A percentile compares a stretch with the other conserved stretches of the same genome.
Evolutionary conservation across 2,888 invertebrate species (phyloP).

Genomic region (Cryptocheilus praepositus): DNA sequence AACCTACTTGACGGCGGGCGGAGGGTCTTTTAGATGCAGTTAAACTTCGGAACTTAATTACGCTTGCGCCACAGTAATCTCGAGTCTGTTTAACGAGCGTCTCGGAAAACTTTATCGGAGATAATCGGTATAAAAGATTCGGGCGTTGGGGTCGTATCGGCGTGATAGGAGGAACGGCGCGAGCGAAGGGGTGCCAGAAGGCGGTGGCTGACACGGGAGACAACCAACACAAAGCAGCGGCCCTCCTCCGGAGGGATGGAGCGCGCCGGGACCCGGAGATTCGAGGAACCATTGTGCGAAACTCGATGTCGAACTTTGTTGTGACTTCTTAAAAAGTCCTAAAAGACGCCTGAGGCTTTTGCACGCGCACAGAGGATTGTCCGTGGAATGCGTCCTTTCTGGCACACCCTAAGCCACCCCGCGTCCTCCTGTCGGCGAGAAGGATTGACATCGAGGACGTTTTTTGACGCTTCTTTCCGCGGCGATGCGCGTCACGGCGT

Average conservation of each 20-base stretch:
- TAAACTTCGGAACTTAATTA: constrained; percentile 47
- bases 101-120: constrained; percentile 48
- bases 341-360: constrained; percentile 56
- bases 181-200: not conserved
- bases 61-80: constrained; percentile 37
- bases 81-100: constrained; percentile 51
- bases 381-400: constrained; percentile 49
- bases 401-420: constrained; percentile 28
- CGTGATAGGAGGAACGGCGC: constrained; percentile 6
- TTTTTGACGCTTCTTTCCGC: constrained; percentile 47
- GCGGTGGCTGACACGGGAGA: constrained; percentile 54
- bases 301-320: constrained; percentile 65
- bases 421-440: constrained; percentile 10
- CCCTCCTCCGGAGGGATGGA: constrained; percentile 25
- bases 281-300: constrained; percentile 66
- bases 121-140: constrained; percentile 50
- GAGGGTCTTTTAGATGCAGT: constrained; percentile 22
- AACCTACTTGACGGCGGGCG: constrained; percentile 6
- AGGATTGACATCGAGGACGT: constrained; percentile 58
- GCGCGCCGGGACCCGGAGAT: constrained; percentile 36
- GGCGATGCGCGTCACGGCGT: constrained; percentile 16
- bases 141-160: constrained; percentile 32
- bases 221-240: constrained; percentile 49
- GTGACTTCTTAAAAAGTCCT: constrained; percentile 67
- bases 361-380: constrained; percentile 21